These are phyloP conservation scores for Equus przewalskii DNA, from an alignment of 2,113 vertebrate genomes.

Conservation along the genomic window DNA sequence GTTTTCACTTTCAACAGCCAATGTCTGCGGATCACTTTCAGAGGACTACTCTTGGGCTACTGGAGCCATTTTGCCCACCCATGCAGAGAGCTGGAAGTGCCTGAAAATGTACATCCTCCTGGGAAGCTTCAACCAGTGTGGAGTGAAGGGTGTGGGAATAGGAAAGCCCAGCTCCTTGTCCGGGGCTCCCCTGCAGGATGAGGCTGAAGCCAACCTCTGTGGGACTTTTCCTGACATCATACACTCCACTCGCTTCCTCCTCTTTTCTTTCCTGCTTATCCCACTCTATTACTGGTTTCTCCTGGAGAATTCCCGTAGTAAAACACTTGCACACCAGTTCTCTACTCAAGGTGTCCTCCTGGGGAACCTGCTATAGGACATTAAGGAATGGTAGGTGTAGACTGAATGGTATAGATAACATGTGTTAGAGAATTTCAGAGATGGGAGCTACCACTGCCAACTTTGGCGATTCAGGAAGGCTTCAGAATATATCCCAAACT, in stretches of 20 bases:
- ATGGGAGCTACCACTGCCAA: not conserved
- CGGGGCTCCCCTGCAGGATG: fast-evolving
- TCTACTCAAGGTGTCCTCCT: not conserved
- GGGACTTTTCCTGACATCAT: not conserved
- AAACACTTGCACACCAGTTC: not conserved
- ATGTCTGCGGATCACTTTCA: not conserved
- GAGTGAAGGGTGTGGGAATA: not conserved
- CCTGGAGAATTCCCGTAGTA: not conserved
- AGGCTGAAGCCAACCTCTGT: not conserved
- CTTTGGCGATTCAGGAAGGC: not conserved
- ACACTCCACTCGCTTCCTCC: not conserved
- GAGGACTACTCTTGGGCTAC: not conserved
- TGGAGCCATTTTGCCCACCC: not conserved
- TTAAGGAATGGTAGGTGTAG: not conserved
- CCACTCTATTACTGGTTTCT: not conserved
- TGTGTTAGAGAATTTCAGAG: not conserved
- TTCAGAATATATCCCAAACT: not conserved
- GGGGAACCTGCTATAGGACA: not conserved
- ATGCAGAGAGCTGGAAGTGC: not conserved
- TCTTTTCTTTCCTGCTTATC: not conserved
- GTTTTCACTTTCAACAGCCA: not conserved
- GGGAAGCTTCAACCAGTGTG: not conserved
- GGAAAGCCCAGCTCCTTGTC: not conserved
- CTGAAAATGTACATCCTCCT: not conserved
- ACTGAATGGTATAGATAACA: fast-evolving